Conservation (phyloP, 2,113 vertebrate genomes). For the Hypocryptadius cinnamomeus region DNA sequence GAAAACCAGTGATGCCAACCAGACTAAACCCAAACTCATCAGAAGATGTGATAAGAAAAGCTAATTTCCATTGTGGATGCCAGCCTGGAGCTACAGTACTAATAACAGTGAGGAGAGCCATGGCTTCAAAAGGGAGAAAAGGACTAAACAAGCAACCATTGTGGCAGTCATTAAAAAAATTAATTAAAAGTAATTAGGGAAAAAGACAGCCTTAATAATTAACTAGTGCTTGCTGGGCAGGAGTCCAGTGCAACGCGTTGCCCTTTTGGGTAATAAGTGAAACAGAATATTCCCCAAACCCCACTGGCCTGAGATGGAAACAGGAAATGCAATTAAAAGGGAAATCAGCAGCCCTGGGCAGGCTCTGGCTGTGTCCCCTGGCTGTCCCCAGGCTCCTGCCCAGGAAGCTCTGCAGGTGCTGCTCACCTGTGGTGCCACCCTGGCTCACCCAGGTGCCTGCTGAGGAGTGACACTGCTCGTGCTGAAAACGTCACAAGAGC, state of each 20-base stretch:
- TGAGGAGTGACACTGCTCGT: accelerated
- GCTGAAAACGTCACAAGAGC: background rate
- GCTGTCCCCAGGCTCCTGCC: background rate
- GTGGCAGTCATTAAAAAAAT: background rate
- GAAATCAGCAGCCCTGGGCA: background rate
- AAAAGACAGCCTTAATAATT: background rate
- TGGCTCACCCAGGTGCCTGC: background rate
- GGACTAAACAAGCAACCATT: background rate
- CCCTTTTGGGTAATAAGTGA: background rate
- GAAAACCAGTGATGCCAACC: background rate
- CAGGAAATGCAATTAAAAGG: background rate
- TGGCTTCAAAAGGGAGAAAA: background rate
- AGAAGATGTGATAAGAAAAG: background rate
- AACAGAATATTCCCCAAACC: background rate
- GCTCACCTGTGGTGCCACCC: background rate
- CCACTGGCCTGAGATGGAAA: background rate
- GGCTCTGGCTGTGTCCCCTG: background rate
- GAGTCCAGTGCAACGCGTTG: background rate
- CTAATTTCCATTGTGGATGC: background rate
- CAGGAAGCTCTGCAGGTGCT: background rate
- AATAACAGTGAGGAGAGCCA: background rate
- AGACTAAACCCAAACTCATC: background rate
- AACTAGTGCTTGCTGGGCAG: background rate
- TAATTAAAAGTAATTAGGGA: background rate
- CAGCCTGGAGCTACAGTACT: background rate